Percentiles rank a stretch among this genome's conserved stretches.
These are phyloP conservation scores for Cinclus cinclus DNA, from an alignment of 2,113 vertebrate species.

Conservation along the genomic window DNA sequence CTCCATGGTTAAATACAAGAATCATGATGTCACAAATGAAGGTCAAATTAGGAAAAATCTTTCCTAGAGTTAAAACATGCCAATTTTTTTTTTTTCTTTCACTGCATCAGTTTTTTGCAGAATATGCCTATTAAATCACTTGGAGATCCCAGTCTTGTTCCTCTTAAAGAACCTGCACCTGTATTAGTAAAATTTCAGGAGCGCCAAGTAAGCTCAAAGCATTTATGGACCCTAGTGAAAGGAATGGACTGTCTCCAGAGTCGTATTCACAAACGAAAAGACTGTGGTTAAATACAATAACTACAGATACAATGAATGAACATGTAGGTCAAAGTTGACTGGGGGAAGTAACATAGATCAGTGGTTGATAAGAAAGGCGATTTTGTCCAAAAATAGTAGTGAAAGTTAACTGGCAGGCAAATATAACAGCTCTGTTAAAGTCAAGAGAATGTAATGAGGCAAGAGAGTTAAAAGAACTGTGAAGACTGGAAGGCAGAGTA, in stretches of 20 bases:
- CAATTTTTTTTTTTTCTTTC: neutral
- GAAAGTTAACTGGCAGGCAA: neutral
- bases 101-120: neutral
- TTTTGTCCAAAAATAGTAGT: neutral
- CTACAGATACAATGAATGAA: neutral
- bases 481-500: neutral
- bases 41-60: neutral
- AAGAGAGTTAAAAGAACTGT: neutral
- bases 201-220: neutral
- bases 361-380: neutral
- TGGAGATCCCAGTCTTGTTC: neutral
- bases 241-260: neutral
- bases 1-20: neutral
- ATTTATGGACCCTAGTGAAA: neutral
- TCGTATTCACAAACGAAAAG: neutral
- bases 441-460: neutral
- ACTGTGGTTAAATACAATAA: neutral
- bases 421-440: neutral
- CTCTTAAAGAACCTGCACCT: neutral
- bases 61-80: neutral
- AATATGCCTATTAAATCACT: neutral
- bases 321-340: neutral
- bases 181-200: neutral
- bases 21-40: neutral
- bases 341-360: neutral